Evolutionary conservation across 2,797 vertebrate genomes (phyloP).

Genomic region (Eutrigla gurnardus): DNA sequence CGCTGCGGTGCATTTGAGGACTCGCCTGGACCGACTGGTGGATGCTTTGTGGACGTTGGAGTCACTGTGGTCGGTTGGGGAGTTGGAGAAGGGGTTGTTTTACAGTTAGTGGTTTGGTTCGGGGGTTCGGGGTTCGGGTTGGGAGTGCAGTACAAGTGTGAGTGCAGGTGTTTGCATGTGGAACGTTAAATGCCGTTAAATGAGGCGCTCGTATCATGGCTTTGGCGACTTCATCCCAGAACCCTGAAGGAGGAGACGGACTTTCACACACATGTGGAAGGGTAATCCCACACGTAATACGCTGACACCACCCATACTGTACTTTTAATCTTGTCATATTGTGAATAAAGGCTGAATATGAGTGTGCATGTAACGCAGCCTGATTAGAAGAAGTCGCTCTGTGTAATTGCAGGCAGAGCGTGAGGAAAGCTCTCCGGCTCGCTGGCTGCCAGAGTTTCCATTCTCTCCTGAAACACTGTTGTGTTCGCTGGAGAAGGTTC

Average conservation of each 20-base stretch:
- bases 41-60: conserved; percentile 31
- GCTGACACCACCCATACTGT: not conserved
- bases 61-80: conserved; percentile 18
- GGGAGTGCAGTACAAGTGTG: conserved; percentile 17
- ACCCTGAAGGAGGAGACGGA: too few species aligned
- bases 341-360: rapidly evolving
- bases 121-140: conserved; percentile 35
- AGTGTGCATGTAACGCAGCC: not conserved
- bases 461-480: conserved; percentile 28
- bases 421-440: not conserved
- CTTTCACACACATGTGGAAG: too few species aligned
- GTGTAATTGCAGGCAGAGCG: conserved; percentile 20
- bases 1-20: not conserved
- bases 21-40: conserved; percentile 19
- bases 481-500: not conserved
- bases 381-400: conserved; percentile 17
- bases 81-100: conserved; percentile 41
- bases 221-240: too few species aligned
- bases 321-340: too few species aligned
- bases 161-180: conserved; percentile 23
- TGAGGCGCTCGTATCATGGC: too few species aligned
- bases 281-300: not conserved
- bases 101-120: conserved; percentile 42
- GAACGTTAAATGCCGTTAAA: not conserved
- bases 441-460: conserved; percentile 16